Base-by-base conservation (phyloP, 30 jellyfish, hydroid and myxozoan species). In the Phacellophora camtschatica region DNA sequence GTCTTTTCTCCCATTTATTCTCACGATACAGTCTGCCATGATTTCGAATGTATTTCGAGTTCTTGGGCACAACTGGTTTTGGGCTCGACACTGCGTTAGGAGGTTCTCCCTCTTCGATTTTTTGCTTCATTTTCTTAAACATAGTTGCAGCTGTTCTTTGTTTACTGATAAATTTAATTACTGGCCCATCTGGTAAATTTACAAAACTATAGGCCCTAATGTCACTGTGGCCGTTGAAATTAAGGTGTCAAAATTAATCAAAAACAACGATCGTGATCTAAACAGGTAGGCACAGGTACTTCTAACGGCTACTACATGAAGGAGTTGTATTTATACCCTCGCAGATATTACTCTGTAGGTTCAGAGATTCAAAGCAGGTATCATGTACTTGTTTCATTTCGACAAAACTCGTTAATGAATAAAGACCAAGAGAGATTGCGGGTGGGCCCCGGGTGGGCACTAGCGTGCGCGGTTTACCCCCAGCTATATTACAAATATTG, bases 1-100 rank as follows among this genome's bases (percentile, higher is more conserved):
- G 71, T 35, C 97, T 54, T 69, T 81, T 86, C 76, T 94, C 97
- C 99, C 99, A 94, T 76, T 94, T 94, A 53, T 94, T 94, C 65
- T 94, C 99, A 16, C 84, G 88, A 45, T 62, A 25, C 1, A 81
- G 88, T 28, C 67, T 59, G n/a, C 80, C 78, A 49, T 81, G 86
- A 61, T 42, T 61, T 4, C 82, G 83, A 13, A 19, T 59, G 45
- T 61, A 48, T 0, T 27, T 57, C 3, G 88, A 58, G 49, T 67
- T 58, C 2, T 59, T 32, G 15, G 89, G 85, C 30, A 53, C 53
- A 22, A 68, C 74, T 20, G 73, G 34, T 24, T 66, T 65, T 0
- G 86, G 83, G 50, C 64, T 74, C 4, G 96, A 58, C 12, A 54
- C 66, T n/a, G 86, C 78, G 15, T 19, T 63, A 9, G 96, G 90